Percentiles rank a stretch among this genome's conserved stretches.
These are phyloP conservation scores for Epinotia bilunana DNA, from an alignment of 2,888 invertebrate species.

Conservation along the genomic window DNA sequence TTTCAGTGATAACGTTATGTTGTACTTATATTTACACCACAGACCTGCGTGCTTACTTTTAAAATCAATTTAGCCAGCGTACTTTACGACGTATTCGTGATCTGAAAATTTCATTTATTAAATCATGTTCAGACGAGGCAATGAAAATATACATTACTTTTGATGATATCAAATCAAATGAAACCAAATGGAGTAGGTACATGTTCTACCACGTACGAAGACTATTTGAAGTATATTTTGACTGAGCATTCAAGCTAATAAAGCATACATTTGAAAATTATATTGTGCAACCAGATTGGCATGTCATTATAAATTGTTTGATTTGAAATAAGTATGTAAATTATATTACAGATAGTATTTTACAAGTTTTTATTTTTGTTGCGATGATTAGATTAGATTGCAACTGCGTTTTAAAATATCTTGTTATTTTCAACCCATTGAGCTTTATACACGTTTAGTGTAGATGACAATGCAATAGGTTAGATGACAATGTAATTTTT, in stretches of 20 bases:
- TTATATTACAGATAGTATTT: too few relatives aligned
- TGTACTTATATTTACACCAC: not conserved
- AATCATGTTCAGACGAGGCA: conserved; percentile 25
- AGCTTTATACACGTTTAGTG: too few relatives aligned
- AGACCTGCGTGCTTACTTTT: not conserved
- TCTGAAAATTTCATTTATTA: conserved; percentile 54
- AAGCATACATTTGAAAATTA: not conserved
- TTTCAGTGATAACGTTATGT: too few relatives aligned
- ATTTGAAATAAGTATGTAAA: not conserved
- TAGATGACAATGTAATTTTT: too few relatives aligned
- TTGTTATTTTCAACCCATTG: too few relatives aligned
- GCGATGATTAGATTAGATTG: too few relatives aligned
- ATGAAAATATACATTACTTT: conserved; percentile 31
- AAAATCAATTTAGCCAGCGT: conserved; percentile 43
- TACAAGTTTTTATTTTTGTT: too few relatives aligned
- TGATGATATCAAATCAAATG: conserved; percentile 27
- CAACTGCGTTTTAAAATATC: too few relatives aligned
- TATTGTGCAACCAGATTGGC: not conserved
- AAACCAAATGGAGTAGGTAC: conserved; percentile 3
- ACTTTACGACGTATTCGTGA: conserved; percentile 60
- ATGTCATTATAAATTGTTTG: not conserved
- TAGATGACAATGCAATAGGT: too few relatives aligned
- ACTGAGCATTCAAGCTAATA: not conserved
- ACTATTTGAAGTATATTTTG: conserved; percentile 12
- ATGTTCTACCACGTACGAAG: not conserved